phyloP scores from a whole-genome alignment of 2,888 invertebrate genomes.

The Pristionchus mayeri region DNA sequence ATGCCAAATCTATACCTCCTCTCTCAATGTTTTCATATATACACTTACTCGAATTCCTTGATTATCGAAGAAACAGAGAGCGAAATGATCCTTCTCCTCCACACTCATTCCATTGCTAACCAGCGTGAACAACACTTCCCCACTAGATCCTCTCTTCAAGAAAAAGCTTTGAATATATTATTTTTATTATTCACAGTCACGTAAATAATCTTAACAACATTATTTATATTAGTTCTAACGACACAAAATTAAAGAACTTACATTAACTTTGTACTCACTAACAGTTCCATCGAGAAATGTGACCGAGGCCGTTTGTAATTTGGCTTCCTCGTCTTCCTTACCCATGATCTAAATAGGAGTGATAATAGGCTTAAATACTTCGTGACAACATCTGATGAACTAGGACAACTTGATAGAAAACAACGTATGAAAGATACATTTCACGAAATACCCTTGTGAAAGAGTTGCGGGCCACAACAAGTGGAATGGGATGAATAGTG shows the following conservation, averaged over 20 bases:
- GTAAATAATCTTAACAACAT: too few relatives aligned
- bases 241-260: conserved; percentile 49
- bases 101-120: conserved; percentile 52
- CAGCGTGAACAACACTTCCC: conserved; percentile 41
- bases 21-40: background rate
- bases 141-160: conserved; percentile 32
- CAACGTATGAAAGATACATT: background rate
- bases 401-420: background rate
- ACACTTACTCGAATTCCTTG: conserved; percentile 56
- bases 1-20: background rate
- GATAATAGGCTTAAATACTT: too few relatives aligned
- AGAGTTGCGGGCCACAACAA: conserved; percentile 4
- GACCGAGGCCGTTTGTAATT: conserved; percentile 65
- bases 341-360: conserved; percentile 36
- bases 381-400: too few relatives aligned
- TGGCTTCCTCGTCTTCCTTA: conserved; percentile 54
- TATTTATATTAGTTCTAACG: background rate
- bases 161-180: too few relatives aligned
- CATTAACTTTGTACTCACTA: conserved; percentile 68
- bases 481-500: background rate
- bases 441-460: background rate
- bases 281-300: conserved; percentile 65
- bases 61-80: conserved; percentile 71
- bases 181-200: too few relatives aligned
- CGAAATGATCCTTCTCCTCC: conserved; percentile 73